phyloP scores from a whole-genome alignment of 1,140 invertebrate genomes.

The Penaeus chinensis region DNA sequence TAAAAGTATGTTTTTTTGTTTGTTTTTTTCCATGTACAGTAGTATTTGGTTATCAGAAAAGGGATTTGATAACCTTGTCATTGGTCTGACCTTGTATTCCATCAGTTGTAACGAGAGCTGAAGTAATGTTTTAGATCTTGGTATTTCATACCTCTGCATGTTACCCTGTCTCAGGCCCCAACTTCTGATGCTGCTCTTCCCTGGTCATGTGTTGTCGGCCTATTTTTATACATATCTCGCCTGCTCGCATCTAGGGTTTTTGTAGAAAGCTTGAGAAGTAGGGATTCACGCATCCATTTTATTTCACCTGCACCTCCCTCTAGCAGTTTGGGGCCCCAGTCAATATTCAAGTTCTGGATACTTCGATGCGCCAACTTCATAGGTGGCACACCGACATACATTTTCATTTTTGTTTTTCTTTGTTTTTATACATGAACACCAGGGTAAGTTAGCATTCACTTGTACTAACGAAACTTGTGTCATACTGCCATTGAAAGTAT shows the following conservation, averaged over 20 bases:
- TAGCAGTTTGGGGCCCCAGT: constrained; percentile 29
- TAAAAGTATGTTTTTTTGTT: too few relatives aligned
- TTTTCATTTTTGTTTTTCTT: background rate
- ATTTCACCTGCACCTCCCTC: constrained; percentile 16
- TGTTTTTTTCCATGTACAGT: too few relatives aligned
- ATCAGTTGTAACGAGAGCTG: background rate
- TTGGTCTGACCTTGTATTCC: too few relatives aligned
- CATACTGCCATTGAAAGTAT: constrained; percentile 15
- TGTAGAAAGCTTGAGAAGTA: constrained; percentile 37
- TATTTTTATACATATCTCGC: constrained; percentile 44
- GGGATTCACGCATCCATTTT: constrained; percentile 43
- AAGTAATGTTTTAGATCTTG: constrained; percentile 14
- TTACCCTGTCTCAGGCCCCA: constrained; percentile 41
- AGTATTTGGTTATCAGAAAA: too few relatives aligned
- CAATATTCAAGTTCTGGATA: background rate
- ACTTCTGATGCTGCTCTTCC: constrained; percentile 42
- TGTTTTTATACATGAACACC: constrained; percentile 8
- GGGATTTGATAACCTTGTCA: too few relatives aligned
- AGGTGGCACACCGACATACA: background rate
- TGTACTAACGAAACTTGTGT: constrained; percentile 1
- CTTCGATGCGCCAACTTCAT: background rate
- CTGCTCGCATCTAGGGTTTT: constrained; percentile 27
- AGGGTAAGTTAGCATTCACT: constrained; percentile 18
- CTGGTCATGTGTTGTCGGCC: constrained; percentile 39
- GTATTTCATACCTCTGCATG: constrained; percentile 33